Percentiles rank a stretch among this genome's conserved stretches.
phyloP scores from a whole-genome alignment of 2,797 vertebrate genomes.

The Myotis daubentonii region DNA sequence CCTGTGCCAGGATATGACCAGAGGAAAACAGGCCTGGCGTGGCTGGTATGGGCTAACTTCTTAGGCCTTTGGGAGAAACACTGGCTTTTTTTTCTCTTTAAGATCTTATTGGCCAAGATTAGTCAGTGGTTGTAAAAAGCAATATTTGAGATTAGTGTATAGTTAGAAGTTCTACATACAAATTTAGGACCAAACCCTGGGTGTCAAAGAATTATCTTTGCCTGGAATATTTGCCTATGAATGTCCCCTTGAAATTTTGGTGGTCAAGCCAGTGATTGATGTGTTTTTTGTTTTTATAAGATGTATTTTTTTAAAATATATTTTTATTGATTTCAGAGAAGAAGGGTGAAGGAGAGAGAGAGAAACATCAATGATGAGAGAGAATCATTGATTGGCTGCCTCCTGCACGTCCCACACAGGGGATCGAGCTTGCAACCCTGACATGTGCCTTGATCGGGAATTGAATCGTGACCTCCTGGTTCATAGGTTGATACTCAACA shows the following conservation, averaged over 20 bases:
- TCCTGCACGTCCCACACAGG: too few relatives aligned
- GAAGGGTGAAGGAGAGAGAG: too few relatives aligned
- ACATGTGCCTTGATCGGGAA: too few relatives aligned
- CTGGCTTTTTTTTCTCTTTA: not conserved
- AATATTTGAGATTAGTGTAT: conserved; percentile 23
- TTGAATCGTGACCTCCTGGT: too few relatives aligned
- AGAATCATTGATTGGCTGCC: too few relatives aligned
- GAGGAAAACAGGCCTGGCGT: not conserved
- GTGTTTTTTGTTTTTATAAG: too few relatives aligned
- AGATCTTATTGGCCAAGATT: not conserved
- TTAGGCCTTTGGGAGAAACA: not conserved
- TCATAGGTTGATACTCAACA: too few relatives aligned
- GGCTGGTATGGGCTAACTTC: not conserved
- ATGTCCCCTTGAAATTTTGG: not conserved
- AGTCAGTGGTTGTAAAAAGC: conserved; percentile 30
- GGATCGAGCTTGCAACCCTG: too few relatives aligned
- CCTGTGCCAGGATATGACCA: not conserved
- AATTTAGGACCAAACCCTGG: not conserved
- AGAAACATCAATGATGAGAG: too few relatives aligned
- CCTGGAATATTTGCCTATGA: not conserved
- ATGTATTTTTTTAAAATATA: too few relatives aligned
- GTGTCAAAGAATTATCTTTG: conserved; percentile 13
- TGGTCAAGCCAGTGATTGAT: not conserved
- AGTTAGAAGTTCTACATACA: not conserved
- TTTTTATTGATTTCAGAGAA: too few relatives aligned